Conservation (phyloP, 92 coral and sea anemone genomes). For the Meandrina meandrites region DNA sequence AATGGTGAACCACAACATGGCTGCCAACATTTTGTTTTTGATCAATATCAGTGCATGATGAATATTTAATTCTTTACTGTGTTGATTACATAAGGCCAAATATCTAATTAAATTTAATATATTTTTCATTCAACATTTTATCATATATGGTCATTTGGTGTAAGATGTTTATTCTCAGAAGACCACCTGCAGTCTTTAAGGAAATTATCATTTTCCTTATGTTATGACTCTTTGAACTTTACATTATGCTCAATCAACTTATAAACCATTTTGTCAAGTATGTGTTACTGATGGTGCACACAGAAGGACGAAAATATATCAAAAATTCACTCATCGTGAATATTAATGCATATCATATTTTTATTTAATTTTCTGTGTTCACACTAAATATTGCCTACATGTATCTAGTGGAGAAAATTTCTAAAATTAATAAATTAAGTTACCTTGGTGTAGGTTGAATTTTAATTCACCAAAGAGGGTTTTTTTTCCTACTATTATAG, state of each 20-base stretch:
- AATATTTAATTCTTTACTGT: neutral
- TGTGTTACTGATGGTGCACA: neutral
- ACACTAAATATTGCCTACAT: too few species aligned
- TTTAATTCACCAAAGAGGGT: neutral
- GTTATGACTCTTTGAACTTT: neutral
- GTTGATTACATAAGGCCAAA: too few species aligned
- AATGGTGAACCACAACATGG: neutral
- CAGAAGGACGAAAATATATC: too few species aligned
- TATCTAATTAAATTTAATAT: neutral
- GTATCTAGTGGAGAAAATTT: too few species aligned
- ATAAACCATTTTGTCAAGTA: neutral
- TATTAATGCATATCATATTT: neutral
- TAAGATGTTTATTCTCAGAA: neutral
- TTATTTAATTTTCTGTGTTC: neutral
- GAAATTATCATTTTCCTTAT: neutral
- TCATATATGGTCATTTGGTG: neutral
- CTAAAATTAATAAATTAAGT: too few species aligned
- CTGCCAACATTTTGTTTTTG: neutral
- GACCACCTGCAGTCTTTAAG: neutral
- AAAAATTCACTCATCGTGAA: too few species aligned
- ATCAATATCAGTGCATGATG: neutral
- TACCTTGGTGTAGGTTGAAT: neutral
- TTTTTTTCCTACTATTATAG: too few species aligned
- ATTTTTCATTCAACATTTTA: neutral
- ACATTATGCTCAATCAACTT: neutral